Evolutionary conservation across 1,140 invertebrate species (phyloP).

Genomic region (Oscheius sp.): DNA sequence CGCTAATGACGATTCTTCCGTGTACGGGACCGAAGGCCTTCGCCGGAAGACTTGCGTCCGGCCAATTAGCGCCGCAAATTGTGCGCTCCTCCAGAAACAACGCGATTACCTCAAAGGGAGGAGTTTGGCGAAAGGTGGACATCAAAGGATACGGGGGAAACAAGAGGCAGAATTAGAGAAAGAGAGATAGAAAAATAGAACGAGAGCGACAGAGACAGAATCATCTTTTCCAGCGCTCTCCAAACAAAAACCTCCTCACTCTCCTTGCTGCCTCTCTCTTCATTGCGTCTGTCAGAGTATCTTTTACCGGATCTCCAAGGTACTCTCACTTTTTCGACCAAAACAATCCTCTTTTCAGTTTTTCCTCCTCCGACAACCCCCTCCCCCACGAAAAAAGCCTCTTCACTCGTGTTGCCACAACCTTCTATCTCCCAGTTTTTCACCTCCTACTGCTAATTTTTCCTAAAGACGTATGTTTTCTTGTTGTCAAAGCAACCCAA

Average conservation of each 20-base stretch:
- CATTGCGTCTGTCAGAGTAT: no score
- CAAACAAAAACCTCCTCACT: no score
- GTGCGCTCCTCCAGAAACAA: no score
- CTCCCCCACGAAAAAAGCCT: conserved; percentile 61
- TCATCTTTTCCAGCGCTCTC: no score
- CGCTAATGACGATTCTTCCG: conserved; percentile 2
- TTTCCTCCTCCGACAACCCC: conserved; percentile 63
- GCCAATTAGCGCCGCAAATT: neutral
- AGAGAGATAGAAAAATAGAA: no score
- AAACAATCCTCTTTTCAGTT: conserved; percentile 55
- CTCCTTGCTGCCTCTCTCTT: no score
- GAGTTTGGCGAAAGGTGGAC: no score
- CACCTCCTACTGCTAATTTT: conserved; percentile 79
- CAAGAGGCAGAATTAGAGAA: no score
- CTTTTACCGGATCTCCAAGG: neutral
- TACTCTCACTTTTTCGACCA: neutral
- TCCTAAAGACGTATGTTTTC: conserved; percentile 67
- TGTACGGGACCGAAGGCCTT: neutral
- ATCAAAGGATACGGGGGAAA: no score
- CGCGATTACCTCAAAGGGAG: no score
- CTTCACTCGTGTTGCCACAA: conserved; percentile 70
- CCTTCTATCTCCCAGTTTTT: conserved; percentile 80
- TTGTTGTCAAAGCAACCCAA: conserved; percentile 1
- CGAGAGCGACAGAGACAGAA: no score
- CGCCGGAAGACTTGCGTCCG: neutral